Evolutionary conservation across 1,140 invertebrate species (phyloP).

Genomic region (Psix sp.): DNA sequence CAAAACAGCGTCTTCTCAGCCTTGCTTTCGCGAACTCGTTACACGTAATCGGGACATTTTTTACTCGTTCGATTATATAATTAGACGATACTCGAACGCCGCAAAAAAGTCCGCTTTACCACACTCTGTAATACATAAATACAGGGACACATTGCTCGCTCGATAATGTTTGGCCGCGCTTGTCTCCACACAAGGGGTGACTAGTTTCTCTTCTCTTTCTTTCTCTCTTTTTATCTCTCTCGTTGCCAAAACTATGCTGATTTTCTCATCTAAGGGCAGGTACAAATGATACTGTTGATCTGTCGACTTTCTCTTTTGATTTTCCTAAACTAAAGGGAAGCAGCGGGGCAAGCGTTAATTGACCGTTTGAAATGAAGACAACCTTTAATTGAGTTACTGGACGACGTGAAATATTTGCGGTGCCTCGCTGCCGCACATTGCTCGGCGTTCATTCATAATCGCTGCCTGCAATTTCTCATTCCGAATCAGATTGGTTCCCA

Average conservation of each 20-base stretch:
- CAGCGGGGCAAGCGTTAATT: neutral
- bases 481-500: too few species aligned
- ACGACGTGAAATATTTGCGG: slow-evolving; percentile 16
- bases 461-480: too few species aligned
- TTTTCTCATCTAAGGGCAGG: slow-evolving; percentile 27
- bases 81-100: slow-evolving; percentile 12
- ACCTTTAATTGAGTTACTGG: slow-evolving; percentile 10
- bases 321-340: slow-evolving; percentile 1
- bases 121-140: slow-evolving; percentile 29
- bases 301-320: neutral
- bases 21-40: too few species aligned
- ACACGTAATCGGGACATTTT: slow-evolving; percentile 11
- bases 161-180: slow-evolving; percentile 10
- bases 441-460: too few species aligned
- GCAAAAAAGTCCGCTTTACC: slow-evolving; percentile 7
- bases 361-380: slow-evolving; percentile 8
- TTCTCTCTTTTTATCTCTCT: neutral
- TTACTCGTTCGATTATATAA: slow-evolving; percentile 32
- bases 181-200: slow-evolving; percentile 30
- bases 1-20: neutral
- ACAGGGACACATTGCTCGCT: slow-evolving; percentile 9
- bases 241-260: too few species aligned
- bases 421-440: slow-evolving; percentile 2
- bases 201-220: slow-evolving; percentile 17
- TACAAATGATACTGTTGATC: slow-evolving; percentile 45